A percentile compares a stretch with the other conserved stretches of the same genome.
These are phyloP conservation scores for Drosophila melanosoma DNA, from an alignment of 2,888 invertebrate genomes.

Conservation along the genomic window DNA sequence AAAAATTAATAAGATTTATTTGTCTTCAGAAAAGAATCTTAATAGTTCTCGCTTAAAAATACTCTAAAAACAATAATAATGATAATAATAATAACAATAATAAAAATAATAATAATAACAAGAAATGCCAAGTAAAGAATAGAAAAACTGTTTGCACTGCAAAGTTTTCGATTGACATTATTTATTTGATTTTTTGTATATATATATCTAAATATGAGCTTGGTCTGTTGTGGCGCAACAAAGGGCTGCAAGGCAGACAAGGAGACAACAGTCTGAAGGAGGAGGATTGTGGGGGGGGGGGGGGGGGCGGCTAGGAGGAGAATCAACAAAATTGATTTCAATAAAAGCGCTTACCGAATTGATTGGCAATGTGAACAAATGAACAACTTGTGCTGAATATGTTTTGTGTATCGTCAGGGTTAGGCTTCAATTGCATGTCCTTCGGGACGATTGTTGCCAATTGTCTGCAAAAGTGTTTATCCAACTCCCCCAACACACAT, in stretches of 20 bases:
- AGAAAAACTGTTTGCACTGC: too few species aligned
- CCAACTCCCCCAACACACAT: background rate
- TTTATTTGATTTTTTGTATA: background rate
- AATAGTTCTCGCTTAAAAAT: too few species aligned
- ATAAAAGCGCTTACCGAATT: slow-evolving; percentile 49
- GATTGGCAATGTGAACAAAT: slow-evolving; percentile 45
- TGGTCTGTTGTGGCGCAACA: background rate
- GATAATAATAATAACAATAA: too few species aligned
- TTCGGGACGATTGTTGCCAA: slow-evolving; percentile 33
- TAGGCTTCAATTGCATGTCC: slow-evolving; percentile 52
- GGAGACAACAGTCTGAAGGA: background rate
- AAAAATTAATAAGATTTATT: too few species aligned
- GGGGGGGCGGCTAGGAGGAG: background rate
- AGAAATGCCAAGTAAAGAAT: background rate
- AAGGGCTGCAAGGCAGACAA: background rate
- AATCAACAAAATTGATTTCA: slow-evolving; percentile 46
- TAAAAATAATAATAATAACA: too few species aligned
- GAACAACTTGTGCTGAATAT: slow-evolving; percentile 41
- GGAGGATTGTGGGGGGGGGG: background rate
- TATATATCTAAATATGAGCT: background rate
- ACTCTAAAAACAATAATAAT: too few species aligned
- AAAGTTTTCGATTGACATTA: background rate
- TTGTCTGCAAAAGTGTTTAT: slow-evolving; percentile 55
- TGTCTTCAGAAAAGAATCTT: too few species aligned
- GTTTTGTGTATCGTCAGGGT: slow-evolving; percentile 13